Evolutionary conservation across 2,888 invertebrate species (phyloP).

Genomic region (Parasteatoda lunata): DNA sequence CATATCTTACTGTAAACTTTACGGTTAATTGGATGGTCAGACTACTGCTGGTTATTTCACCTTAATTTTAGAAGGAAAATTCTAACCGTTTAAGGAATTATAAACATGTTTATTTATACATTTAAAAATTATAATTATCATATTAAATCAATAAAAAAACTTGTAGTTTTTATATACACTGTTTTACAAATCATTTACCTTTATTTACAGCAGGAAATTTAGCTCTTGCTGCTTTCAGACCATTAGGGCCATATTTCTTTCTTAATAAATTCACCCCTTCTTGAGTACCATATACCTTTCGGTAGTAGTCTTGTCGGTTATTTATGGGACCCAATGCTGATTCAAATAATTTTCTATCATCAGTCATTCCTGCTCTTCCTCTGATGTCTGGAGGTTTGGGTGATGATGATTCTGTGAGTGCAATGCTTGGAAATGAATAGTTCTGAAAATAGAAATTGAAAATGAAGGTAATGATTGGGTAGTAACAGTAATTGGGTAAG

Average conservation of each 20-base stretch:
- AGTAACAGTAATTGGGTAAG: no score
- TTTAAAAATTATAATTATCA: no score
- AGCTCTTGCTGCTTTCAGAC: constrained; percentile 48
- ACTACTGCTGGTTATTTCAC: no score
- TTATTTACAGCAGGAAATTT: constrained; percentile 26
- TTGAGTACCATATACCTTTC: constrained; percentile 41
- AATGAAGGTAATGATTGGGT: no score
- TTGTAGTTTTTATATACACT: no score
- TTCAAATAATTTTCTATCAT: neutral
- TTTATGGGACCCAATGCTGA: constrained; percentile 18
- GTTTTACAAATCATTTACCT: constrained; percentile 19
- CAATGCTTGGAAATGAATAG: neutral
- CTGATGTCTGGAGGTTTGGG: constrained; percentile 13
- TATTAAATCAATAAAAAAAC: no score
- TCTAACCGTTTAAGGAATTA: no score
- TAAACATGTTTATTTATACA: no score
- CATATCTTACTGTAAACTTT: no score
- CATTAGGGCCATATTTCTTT: constrained; percentile 55
- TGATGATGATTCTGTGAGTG: neutral
- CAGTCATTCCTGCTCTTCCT: neutral
- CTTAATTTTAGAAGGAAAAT: no score
- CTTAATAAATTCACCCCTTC: constrained; percentile 49
- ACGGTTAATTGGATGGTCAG: no score
- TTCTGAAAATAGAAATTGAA: neutral
- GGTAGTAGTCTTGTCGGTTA: constrained; percentile 39